Evolutionary conservation across 2,113 vertebrate species (phyloP), one percentile per base, ranked within the genome.

Genomic region (Herpetotheres cachinnans): DNA sequence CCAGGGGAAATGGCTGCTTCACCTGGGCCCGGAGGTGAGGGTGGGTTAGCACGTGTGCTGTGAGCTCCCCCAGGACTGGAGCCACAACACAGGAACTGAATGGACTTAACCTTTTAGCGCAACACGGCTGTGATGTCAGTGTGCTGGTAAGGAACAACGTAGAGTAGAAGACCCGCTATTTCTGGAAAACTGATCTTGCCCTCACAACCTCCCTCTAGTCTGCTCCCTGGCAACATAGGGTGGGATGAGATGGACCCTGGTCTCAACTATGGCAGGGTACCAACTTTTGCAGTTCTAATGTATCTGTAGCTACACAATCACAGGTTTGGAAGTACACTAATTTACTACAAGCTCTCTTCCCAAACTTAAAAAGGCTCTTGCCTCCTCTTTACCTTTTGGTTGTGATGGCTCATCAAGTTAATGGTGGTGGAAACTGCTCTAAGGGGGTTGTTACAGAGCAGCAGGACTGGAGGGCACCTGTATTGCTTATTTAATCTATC

Each of bases 111-210:
- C 77, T 83, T 76, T 40, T 13, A 20, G 58, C 18, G 34, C 67
- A n/a, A 22, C 1, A 1, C 0, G 0, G 67, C 38, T 29, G 62
- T 8, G 2, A 20, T 36, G 18, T 76, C 81, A 46, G 67, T 5
- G 0, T 0, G 0, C 54, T 26, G 42, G 49, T 14, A 13, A 36
- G 47, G 46, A 78, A 4, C 0, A 4, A 19, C 0, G 0, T 32
- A 17, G 49, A 26, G 7, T 2, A 54, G 69, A 65, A 52, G 46
- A 70, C 46, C 36, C 59, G 49, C 15, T 71, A 19, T 69, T 77
- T 70, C 54, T 83, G 63, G 54, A 72, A 80, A 84, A 73, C 36
- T 69, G 22, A 34, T 42, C 54, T 83, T 78, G 63, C 47, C 46
- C 72, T 83, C 3, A 3, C 26, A 56, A 5, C 29, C 24, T 88